Conservation (phyloP, 2,888 invertebrate genomes). For the Parelbella ahira region DNA sequence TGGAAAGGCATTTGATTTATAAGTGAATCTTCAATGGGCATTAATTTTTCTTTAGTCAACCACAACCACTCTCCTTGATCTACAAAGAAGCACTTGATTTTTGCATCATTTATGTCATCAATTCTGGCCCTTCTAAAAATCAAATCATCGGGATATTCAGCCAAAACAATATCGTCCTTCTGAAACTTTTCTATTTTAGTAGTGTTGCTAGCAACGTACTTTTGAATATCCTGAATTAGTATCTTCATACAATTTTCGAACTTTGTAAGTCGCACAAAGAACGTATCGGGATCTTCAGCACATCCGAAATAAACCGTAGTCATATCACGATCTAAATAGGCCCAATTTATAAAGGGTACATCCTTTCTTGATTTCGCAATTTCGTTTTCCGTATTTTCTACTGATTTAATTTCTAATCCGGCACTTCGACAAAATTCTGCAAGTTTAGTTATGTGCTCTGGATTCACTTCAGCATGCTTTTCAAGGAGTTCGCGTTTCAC, state of each 20-base stretch:
- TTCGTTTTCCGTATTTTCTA: slow-evolving; percentile 32
- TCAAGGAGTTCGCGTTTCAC: slow-evolving; percentile 75
- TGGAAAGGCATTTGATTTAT: slow-evolving; percentile 81
- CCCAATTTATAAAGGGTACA: slow-evolving; percentile 56
- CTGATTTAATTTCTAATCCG: slow-evolving; percentile 35
- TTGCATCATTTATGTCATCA: slow-evolving; percentile 45
- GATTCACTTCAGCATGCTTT: slow-evolving; percentile 57
- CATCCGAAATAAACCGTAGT: slow-evolving; percentile 64
- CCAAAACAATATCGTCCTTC: slow-evolving; percentile 69
- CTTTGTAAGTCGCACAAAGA: slow-evolving; percentile 73
- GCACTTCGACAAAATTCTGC: slow-evolving; percentile 62
- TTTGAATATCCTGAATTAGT: slow-evolving; percentile 62
- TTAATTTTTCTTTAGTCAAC: slow-evolving; percentile 58
- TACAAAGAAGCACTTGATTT: slow-evolving; percentile 80
- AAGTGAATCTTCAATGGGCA: slow-evolving; percentile 69
- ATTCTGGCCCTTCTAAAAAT: slow-evolving; percentile 70
- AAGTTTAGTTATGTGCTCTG: slow-evolving; percentile 70
- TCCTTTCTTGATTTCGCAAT: slow-evolving; percentile 31
- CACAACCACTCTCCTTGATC: slow-evolving; percentile 81
- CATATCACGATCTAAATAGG: slow-evolving; percentile 65
- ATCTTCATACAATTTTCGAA: slow-evolving; percentile 58
- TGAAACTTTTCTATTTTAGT: slow-evolving; percentile 39
- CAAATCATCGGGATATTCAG: slow-evolving; percentile 65
- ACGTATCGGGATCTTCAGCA: slow-evolving; percentile 63
- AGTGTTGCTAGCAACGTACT: slow-evolving; percentile 42